Base-by-base conservation (phyloP, 1,140 invertebrate genomes). In the Chrysoperla carnea region DNA sequence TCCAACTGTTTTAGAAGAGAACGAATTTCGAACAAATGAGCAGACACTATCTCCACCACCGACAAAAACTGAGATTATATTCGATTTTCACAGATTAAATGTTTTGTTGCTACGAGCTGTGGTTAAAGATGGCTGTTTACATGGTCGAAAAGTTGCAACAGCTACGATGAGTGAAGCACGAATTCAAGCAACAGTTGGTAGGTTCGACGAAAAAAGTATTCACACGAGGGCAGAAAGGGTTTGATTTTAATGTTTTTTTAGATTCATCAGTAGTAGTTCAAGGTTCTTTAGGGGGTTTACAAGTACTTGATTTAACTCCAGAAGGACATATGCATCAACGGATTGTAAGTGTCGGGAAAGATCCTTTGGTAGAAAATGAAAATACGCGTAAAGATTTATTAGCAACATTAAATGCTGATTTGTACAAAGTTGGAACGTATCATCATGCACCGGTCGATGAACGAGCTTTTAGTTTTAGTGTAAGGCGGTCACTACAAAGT, bases 31-130 rank as follows among this genome's bases (percentile, higher is more conserved):
- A 23, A 3, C 17, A 23, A 23, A 23, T 23, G 17, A 23, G 5
- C 17, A 23, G 17, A 5, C 17, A 23, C 5, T 23, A 23, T 9
- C 8, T 33, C 31, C 31, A 33, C 8, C 31, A 11, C 8, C 31
- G n/a, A 12, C n/a, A 4, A 54, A 72, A 48, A 80, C 81, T 2
- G 84, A 92, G 65, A 72, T 94, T 23, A 84, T 78, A 15, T 93
- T 94, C 56, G 88, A 94, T 57, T 95, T 96, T 60, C 84, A 89
- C 58, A 73, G 88, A 11, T 62, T 96, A 27, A 93, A 89, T 59
- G 76, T 96, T 39, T 60, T 96, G 13, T 65, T 96, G 41, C 62
- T 94, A 35, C 66, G 88, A 44, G 82, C 85, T 6, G 72, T 84
- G 0, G 65, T 81, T 46, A 73, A 75, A 49, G 79, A 85, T 47